Evolutionary conservation across 2,113 vertebrate species (phyloP), one percentile per base, ranked within the genome.

Genomic region (Geococcyx californianus): DNA sequence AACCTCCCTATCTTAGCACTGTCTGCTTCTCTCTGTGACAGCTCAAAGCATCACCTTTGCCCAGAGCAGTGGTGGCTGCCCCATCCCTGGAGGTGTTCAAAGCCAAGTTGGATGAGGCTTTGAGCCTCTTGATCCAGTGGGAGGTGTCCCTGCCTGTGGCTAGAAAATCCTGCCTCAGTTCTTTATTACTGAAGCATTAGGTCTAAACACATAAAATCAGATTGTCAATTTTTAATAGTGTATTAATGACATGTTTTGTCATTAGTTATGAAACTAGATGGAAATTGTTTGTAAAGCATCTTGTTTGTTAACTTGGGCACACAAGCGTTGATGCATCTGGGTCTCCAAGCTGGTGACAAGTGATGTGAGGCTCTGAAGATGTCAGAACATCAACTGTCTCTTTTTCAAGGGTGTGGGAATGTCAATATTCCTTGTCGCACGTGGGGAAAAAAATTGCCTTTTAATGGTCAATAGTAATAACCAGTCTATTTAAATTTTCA

Each of bases 391-490:
- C 67, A 33, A 3, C 51, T 42, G 3, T 56, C 66, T 66, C 67
- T 40, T 74, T 72, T 52, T 34, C 91, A 87, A 91, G 93, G 77
- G 38, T 84, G 51, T 1, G 2, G 85, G 90, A 82, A 82, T 52
- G 62, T 77, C 95, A 56, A 13, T n/a, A 66, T 62, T 69, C 78
- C 85, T 76, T 59, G n/a, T 62, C 49, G 6, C 81, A 67, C 15
- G 18, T 49, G 31, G 20, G 26, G 45, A 44, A 23, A 73, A n/a
- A 85, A 88, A 84, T 84, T 78, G 24, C 70, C 42, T 84, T 91
- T 90, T 94, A 87, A 72, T 89, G 90, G 96, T 86, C 94, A 95
- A 40, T 63, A 84, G 84, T 55, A 92, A 95, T 81, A 92, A 67
- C 93, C 66, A 55, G 84, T 8, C 59, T 95, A 79, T 49, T 96